These are phyloP conservation scores for Bemisia tabaci DNA, from an alignment of 1,140 invertebrate genomes.

Conservation along the genomic window DNA sequence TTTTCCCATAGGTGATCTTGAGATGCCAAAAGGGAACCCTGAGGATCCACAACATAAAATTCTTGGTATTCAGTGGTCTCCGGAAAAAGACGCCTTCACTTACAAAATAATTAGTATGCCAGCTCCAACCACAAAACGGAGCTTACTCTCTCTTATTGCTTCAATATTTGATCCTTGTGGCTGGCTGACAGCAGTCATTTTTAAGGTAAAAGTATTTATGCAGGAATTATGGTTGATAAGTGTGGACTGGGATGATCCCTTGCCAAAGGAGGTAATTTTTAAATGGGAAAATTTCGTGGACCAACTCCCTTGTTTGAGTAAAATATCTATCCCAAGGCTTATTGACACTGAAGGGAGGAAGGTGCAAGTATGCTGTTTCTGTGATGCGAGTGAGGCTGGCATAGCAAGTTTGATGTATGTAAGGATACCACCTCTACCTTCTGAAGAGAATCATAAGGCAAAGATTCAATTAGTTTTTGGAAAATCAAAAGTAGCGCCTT, in stretches of 20 bases:
- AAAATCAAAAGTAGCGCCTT: constrained; percentile 19
- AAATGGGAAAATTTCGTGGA: constrained; percentile 10
- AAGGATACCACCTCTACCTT: too few relatives aligned
- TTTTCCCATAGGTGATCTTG: not conserved
- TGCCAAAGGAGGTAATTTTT: not conserved
- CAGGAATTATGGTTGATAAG: constrained; percentile 16
- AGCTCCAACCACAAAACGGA: constrained; percentile 11
- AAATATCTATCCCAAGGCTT: constrained; percentile 13
- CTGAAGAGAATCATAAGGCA: too few relatives aligned
- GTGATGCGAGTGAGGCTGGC: too few relatives aligned
- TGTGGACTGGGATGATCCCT: constrained; percentile 12
- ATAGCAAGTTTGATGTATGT: too few relatives aligned
- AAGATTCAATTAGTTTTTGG: too few relatives aligned
- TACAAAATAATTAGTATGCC: constrained; percentile 2
- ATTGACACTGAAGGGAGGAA: too few relatives aligned
- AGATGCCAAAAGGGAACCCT: not conserved
- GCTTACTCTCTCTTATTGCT: constrained; percentile 15
- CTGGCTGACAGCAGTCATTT: constrained; percentile 13
- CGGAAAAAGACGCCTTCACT: constrained; percentile 9
- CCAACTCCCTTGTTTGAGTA: not conserved
- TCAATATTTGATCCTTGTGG: constrained; percentile 18
- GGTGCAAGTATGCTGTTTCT: too few relatives aligned
- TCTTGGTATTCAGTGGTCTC: constrained; percentile 13
- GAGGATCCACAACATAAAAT: constrained; percentile 3
- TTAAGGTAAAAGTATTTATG: constrained; percentile 15